Evolutionary conservation across 2,888 invertebrate species (phyloP).

Genomic region (Lasiommata megera): DNA sequence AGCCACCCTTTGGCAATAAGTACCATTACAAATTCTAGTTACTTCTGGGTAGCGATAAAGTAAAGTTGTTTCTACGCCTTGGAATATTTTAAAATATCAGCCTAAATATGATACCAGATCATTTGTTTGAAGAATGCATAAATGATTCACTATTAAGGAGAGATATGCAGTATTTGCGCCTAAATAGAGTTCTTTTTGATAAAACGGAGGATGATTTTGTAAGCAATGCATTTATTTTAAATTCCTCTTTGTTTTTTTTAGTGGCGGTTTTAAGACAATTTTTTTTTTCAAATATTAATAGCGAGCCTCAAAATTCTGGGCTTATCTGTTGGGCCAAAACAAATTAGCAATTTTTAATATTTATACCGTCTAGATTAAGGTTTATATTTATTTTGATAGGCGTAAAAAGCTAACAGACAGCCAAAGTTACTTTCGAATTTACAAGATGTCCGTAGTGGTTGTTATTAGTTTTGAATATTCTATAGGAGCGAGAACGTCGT

Average conservation of each 20-base stretch:
- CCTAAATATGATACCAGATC: slow-evolving; percentile 59
- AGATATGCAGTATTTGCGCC: slow-evolving; percentile 66
- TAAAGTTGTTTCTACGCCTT: slow-evolving; percentile 17
- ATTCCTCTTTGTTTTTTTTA: too few relatives aligned
- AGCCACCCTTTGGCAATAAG: not conserved
- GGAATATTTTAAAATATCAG: slow-evolving; percentile 17
- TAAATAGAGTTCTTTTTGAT: slow-evolving; percentile 51
- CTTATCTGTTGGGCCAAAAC: too few relatives aligned
- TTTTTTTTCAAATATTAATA: too few relatives aligned
- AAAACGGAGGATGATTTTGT: slow-evolving; percentile 67
- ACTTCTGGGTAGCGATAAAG: not conserved
- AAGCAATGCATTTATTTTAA: slow-evolving; percentile 40
- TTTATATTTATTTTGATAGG: too few relatives aligned
- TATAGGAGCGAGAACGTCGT: slow-evolving; percentile 72
- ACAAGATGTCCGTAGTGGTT: too few relatives aligned
- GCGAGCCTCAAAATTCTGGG: too few relatives aligned
- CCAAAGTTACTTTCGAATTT: too few relatives aligned
- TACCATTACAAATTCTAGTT: not conserved
- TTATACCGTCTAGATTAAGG: too few relatives aligned
- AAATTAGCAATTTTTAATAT: too few relatives aligned
- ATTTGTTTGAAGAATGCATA: slow-evolving; percentile 67
- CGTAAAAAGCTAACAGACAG: too few relatives aligned
- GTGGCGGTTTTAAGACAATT: too few relatives aligned
- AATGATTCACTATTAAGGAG: slow-evolving; percentile 55
- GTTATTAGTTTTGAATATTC: not conserved